Conservation (phyloP, 2,797 vertebrate species). For the Alcedo atthis region DNA sequence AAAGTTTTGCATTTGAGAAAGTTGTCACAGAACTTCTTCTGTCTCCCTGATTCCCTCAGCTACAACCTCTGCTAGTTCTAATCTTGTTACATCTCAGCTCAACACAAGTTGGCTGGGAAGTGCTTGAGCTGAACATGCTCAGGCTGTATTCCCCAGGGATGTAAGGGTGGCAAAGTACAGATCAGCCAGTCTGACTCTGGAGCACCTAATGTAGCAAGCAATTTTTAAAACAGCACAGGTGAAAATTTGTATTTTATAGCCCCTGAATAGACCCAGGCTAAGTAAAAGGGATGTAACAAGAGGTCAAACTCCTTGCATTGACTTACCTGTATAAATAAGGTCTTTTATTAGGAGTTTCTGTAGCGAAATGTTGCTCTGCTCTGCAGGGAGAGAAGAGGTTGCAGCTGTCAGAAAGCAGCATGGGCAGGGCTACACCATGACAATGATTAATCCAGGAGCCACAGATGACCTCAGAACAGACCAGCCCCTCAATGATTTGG, state of each 20-base stretch:
- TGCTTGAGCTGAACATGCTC: not conserved
- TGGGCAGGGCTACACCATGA: not conserved
- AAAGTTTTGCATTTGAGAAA: slow-evolving; percentile 1
- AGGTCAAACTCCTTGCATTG: not conserved
- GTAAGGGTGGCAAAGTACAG: not conserved
- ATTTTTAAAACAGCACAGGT: not conserved
- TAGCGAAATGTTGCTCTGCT: not conserved
- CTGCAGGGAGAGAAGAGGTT: not conserved
- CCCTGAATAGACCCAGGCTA: not conserved
- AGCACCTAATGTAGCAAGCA: not conserved
- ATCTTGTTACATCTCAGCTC: not conserved
- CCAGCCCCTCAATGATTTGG: not conserved
- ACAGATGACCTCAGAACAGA: not conserved
- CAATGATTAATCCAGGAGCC: not conserved
- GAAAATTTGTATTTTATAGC: not conserved
- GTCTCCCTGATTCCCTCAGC: not conserved
- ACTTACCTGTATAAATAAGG: not conserved
- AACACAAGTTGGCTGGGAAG: not conserved
- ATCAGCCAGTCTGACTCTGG: not conserved
- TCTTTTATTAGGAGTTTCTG: not conserved
- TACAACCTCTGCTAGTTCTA: not conserved
- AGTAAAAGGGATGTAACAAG: not conserved
- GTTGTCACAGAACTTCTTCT: not conserved
- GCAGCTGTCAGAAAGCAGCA: not conserved
- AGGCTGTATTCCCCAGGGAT: not conserved